phyloP scores from a whole-genome alignment of 37 sponge, comb jelly and placozoan species.

The Corticium candelabrum region DNA sequence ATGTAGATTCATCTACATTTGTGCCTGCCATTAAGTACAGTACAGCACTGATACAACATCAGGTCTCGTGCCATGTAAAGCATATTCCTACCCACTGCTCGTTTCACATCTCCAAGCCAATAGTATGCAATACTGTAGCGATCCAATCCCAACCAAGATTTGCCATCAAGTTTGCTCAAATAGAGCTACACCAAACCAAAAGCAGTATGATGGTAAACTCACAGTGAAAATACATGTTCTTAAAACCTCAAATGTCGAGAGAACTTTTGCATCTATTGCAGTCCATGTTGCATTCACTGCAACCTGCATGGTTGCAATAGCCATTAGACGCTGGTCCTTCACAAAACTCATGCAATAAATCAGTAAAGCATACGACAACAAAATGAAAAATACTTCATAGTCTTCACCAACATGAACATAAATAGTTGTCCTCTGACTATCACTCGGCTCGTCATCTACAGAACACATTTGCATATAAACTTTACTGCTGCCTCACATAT shows the following conservation, averaged over 20 bases:
- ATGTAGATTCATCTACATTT: neutral
- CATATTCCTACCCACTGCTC: neutral
- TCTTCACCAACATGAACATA: neutral
- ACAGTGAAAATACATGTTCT: too few relatives aligned
- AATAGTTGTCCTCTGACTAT: neutral
- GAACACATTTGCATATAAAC: too few relatives aligned
- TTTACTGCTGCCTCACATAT: too few relatives aligned
- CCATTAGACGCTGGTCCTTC: neutral
- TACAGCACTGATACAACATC: too few relatives aligned
- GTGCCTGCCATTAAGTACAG: too few relatives aligned
- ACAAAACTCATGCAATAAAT: too few relatives aligned
- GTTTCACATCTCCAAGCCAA: neutral
- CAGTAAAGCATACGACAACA: too few relatives aligned
- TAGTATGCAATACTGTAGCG: neutral
- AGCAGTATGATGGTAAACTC: too few relatives aligned
- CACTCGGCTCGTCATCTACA: neutral
- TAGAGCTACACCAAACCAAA: neutral
- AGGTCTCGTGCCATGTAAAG: too few relatives aligned
- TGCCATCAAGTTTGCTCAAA: neutral
- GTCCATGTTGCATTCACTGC: neutral
- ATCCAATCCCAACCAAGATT: neutral
- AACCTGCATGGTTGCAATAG: neutral
- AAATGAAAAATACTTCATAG: neutral
- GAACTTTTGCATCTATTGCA: neutral
- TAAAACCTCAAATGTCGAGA: neutral